Conservation (phyloP, 2,888 invertebrate genomes). For the Siphlonurus alternatus region DNA sequence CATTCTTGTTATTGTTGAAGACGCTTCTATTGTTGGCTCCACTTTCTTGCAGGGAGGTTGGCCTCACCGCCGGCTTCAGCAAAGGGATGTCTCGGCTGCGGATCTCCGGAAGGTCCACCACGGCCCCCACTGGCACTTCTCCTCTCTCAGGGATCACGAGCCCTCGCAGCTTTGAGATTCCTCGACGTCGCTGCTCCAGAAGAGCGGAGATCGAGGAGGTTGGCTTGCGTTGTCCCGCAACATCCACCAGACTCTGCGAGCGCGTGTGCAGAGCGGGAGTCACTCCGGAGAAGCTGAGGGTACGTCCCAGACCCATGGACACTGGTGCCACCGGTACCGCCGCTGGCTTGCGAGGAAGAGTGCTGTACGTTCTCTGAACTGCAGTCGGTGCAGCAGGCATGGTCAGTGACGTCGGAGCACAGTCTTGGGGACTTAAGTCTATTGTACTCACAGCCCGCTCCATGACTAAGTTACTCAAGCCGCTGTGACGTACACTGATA, state of each 20-base stretch:
- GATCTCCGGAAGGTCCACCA: slow-evolving; percentile 66
- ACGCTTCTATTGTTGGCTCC: slow-evolving; percentile 15
- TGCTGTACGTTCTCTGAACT: too few relatives aligned
- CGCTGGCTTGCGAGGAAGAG: background rate
- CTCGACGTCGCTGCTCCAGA: slow-evolving; percentile 64
- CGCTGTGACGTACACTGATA: background rate
- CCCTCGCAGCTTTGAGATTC: slow-evolving; percentile 72
- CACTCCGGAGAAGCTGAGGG: slow-evolving; percentile 5
- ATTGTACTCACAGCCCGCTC: background rate
- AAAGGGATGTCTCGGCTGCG: slow-evolving; percentile 49
- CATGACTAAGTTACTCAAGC: background rate
- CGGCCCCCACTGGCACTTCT: slow-evolving; percentile 29
- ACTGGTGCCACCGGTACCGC: background rate
- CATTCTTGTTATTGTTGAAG: slow-evolving; percentile 11
- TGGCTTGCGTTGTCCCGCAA: slow-evolving; percentile 23
- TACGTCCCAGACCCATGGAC: background rate
- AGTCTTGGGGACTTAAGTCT: background rate
- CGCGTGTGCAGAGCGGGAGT: slow-evolving; percentile 25
- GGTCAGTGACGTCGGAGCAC: background rate
- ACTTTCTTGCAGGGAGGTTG: slow-evolving; percentile 18
- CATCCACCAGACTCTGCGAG: slow-evolving; percentile 34
- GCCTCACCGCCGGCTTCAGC: slow-evolving; percentile 14
- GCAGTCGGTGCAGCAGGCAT: background rate
- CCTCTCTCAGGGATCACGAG: slow-evolving; percentile 67
- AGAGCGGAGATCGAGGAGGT: slow-evolving; percentile 53